Base-by-base conservation (phyloP, 2,113 vertebrate genomes). In the Malurus melanocephalus region DNA sequence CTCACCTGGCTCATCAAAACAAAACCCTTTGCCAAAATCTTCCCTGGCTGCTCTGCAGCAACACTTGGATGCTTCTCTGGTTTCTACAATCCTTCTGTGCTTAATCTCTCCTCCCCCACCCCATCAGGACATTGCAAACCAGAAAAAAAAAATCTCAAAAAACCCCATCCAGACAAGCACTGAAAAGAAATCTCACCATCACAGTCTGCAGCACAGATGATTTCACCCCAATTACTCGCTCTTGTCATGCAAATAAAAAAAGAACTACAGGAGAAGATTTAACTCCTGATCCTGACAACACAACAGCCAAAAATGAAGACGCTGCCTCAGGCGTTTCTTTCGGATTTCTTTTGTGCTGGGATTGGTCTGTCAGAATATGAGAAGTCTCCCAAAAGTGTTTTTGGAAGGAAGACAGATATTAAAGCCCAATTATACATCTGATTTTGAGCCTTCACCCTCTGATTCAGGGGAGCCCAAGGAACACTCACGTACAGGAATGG, bases 231-330 rank as follows among this genome's bases (percentile, higher is more conserved):
- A 71, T 89, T 88, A 80, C 60, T 83, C 18, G 27, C 55, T 91
- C 92, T 91, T 92, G 82, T 87, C 85, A 93, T 83, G 93, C 85
- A 89, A 87, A 38, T 38, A 38, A 89, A 67, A 92, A 32, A 33
- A 92, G 38, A 60, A 9, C 74, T 65, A 73, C 57, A 28, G 53
- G 55, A 85, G 72, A 43, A 66, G 33, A 73, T 77, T 59, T 67
- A 72, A 51, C 62, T 80, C 82, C 60, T 43, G 26, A 40, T 38
- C 32, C 55, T 83, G 79, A 81, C n/a, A 53, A 73, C 26, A 51
- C 46, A 65, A 51, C n/a, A 73, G 85, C 19, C 64, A 89, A n/a
- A 89, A 74, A 69, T 0, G 23, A 91, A 94, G 85, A 66, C 21
- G 16, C 23, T 80, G 90, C 83, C 86, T 56, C 73, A 40, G 48